Evolutionary conservation across 1,140 invertebrate genomes (phyloP).

Genomic region (Diorhabda sublineata): DNA sequence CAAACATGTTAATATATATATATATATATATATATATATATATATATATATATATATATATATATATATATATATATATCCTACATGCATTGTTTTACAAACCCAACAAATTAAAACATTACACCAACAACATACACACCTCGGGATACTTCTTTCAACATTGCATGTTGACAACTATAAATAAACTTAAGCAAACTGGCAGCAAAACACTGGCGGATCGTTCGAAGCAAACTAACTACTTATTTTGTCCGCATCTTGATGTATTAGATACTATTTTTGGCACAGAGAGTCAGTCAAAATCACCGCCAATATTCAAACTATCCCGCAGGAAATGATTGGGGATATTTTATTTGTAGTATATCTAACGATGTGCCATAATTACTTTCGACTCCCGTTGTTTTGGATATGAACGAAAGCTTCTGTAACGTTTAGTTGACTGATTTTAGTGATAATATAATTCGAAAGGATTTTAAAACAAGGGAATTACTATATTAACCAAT

Average conservation of each 20-base stretch:
- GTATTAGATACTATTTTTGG: slow-evolving; percentile 28
- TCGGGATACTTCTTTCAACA: slow-evolving; percentile 23
- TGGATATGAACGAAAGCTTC: too few relatives aligned
- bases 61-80: not conserved
- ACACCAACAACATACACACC: slow-evolving; percentile 25
- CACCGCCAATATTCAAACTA: slow-evolving; percentile 7
- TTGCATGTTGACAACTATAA: slow-evolving; percentile 30
- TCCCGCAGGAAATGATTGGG: not conserved
- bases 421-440: too few relatives aligned
- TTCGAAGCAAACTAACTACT: slow-evolving; percentile 19
- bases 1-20: not conserved
- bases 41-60: not conserved
- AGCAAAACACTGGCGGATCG: slow-evolving; percentile 29
- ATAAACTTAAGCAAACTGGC: slow-evolving; percentile 30
- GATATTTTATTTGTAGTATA: too few relatives aligned
- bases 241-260: slow-evolving; percentile 24
- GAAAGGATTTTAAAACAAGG: too few relatives aligned
- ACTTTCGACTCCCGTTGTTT: too few relatives aligned
- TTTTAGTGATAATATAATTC: too few relatives aligned
- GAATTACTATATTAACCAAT: too few relatives aligned
- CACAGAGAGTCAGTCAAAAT: slow-evolving; percentile 1
- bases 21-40: not conserved
- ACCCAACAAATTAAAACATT: not conserved
- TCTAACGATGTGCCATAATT: too few relatives aligned
- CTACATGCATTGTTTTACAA: not conserved